Conservation (phyloP, 2,797 vertebrate genomes). For the Tangara arthus region DNA sequence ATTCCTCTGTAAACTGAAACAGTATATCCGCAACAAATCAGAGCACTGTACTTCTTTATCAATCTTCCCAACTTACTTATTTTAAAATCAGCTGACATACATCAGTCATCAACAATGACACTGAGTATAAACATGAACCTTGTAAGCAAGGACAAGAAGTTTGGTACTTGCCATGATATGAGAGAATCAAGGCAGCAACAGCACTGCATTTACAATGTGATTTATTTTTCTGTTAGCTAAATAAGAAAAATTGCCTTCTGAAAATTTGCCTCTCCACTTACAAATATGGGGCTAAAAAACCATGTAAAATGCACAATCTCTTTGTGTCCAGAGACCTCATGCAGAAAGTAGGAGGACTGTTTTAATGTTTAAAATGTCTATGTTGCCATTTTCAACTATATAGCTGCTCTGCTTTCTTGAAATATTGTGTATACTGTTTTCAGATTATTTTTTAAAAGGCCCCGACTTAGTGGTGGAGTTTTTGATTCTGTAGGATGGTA, state of each 20-base stretch:
- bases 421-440: background rate
- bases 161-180: background rate
- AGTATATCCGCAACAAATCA: background rate
- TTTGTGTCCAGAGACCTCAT: background rate
- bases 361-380: background rate
- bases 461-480: background rate
- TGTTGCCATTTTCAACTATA: background rate
- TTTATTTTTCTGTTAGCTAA: conserved; percentile 6
- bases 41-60: background rate
- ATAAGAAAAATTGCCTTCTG: background rate
- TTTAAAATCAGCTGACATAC: conserved; percentile 18
- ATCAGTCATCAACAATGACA: conserved; percentile 15
- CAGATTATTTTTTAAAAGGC: conserved; percentile 21
- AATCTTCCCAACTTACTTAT: background rate
- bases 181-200: background rate
- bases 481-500: background rate
- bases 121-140: conserved; percentile 8
- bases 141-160: conserved; percentile 1
- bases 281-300: background rate
- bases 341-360: background rate
- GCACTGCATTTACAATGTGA: background rate
- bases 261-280: background rate
- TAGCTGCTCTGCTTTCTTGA: background rate
- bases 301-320: background rate
- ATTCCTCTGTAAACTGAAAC: background rate